Base-by-base conservation (phyloP, 2,113 vertebrate species). In the Mustelus asterias region DNA sequence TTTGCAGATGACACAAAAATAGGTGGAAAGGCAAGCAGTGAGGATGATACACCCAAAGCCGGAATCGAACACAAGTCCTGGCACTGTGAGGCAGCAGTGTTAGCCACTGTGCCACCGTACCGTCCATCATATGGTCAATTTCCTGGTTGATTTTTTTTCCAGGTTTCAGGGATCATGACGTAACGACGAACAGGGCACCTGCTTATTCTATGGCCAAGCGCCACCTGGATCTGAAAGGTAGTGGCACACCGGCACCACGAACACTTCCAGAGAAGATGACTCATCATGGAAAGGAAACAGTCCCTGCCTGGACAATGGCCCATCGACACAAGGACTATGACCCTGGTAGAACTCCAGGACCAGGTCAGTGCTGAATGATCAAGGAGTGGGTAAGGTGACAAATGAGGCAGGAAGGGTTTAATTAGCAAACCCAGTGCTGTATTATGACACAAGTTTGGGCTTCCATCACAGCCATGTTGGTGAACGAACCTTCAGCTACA, bases 191-290 rank as follows among this genome's bases (percentile, higher is more conserved):
- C 41, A 76, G 94, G 41, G 94, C 94, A 26, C 94, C 94, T 48
- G 94, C 94, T 54, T 95, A 95, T 72, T 95, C 94, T 41, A 29
- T 95, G 94, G 94, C 69, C 41, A 70, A 95, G 5, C 94, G 94
- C 13, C 44, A 54, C 41, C 41, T 69, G 16, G 94, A 41, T 0
- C 41, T 72, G 11, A 95, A 95, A 37, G 94, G 72, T 22, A 70
- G 67, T 0, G 41, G 44, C 13, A 95, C 94, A 29, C 94, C 94
- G 2, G 94, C 67, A 48, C 94, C 94, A 70, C 72, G 65, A 44
- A 54, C 41, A 14, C 69, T 95, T 0, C 94, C 94, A 2, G 94
- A 95, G 29, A 95, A 95, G 94, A 95, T 76, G 37, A 95, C 94
- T 48, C 94, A 72, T 24, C 69, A 48, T 72, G 94, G 94, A 24